These are phyloP conservation scores for Troides oblongomaculatus DNA, from an alignment of 2,888 invertebrate species.

Conservation along the genomic window DNA sequence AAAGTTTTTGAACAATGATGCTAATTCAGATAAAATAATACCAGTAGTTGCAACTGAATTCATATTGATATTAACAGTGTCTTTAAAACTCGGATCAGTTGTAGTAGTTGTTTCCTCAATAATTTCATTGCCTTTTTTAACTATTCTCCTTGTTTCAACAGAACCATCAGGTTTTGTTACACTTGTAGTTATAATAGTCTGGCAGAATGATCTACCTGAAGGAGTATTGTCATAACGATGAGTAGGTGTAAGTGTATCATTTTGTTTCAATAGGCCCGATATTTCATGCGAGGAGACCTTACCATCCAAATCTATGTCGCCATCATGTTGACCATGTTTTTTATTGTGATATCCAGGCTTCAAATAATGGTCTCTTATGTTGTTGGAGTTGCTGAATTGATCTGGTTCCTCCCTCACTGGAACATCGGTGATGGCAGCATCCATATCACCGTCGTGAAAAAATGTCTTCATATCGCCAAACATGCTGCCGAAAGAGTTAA, in stretches of 20 bases:
- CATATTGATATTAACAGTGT: slow-evolving; percentile 45
- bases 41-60: slow-evolving; percentile 48
- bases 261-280: slow-evolving; percentile 62
- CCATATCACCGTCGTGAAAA: slow-evolving; percentile 48
- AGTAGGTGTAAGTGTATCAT: slow-evolving; percentile 52
- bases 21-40: slow-evolving; percentile 56
- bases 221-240: slow-evolving; percentile 18
- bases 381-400: slow-evolving; percentile 47
- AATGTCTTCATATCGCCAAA: slow-evolving; percentile 63
- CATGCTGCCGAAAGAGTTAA: slow-evolving; percentile 59
- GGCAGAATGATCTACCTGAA: slow-evolving; percentile 58
- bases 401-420: slow-evolving; percentile 37
- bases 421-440: slow-evolving; percentile 38
- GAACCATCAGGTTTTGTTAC: slow-evolving; percentile 68
- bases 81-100: slow-evolving; percentile 35
- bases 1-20: slow-evolving; percentile 61
- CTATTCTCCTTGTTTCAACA: slow-evolving; percentile 63
- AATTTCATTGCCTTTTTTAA: slow-evolving; percentile 67
- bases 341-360: slow-evolving; percentile 64
- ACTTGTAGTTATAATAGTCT: slow-evolving; percentile 71
- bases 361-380: slow-evolving; percentile 66
- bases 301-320: slow-evolving; percentile 68
- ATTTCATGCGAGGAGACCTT: slow-evolving; percentile 69
- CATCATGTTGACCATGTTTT: slow-evolving; percentile 45
- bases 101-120: slow-evolving; percentile 62